A percentile compares a stretch with the other conserved stretches of the same genome.
Conservation (phyloP, 2,888 invertebrate genomes). For the Erannis defoliaria region DNA sequence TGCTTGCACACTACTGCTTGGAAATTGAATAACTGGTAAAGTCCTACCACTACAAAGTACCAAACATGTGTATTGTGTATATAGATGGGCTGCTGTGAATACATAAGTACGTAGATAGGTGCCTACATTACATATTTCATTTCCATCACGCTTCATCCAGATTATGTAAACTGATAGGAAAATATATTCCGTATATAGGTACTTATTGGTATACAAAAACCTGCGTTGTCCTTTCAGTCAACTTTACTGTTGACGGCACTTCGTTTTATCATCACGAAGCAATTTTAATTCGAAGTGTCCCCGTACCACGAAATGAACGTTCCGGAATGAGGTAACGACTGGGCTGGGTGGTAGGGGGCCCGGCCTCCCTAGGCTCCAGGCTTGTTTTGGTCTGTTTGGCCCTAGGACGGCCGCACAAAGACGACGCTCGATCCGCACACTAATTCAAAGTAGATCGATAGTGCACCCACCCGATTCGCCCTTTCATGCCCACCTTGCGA, state of each 20-base stretch:
- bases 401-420: slow-evolving; percentile 84
- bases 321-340: slow-evolving; percentile 72
- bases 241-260: slow-evolving; percentile 31
- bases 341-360: slow-evolving; percentile 61
- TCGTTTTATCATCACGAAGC: slow-evolving; percentile 45
- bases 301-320: slow-evolving; percentile 66
- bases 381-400: slow-evolving; percentile 87
- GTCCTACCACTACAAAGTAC: no score
- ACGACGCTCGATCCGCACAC: slow-evolving; percentile 85
- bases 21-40: no score
- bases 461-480: slow-evolving; percentile 79
- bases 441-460: slow-evolving; percentile 86
- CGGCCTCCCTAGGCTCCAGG: slow-evolving; percentile 40
- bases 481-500: slow-evolving; percentile 77
- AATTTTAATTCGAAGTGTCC: slow-evolving; percentile 58
- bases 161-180: no score
- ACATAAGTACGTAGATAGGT: no score
- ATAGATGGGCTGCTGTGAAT: no score
- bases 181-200: no score
- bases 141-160: no score
- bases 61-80: no score
- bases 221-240: slow-evolving; percentile 23
- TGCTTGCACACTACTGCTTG: no score
- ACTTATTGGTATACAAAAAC: no score
- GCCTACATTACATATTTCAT: no score